Conservation (phyloP, 35 echinoderm and acorn worm genomes). For the Ophioderma brevispina region DNA sequence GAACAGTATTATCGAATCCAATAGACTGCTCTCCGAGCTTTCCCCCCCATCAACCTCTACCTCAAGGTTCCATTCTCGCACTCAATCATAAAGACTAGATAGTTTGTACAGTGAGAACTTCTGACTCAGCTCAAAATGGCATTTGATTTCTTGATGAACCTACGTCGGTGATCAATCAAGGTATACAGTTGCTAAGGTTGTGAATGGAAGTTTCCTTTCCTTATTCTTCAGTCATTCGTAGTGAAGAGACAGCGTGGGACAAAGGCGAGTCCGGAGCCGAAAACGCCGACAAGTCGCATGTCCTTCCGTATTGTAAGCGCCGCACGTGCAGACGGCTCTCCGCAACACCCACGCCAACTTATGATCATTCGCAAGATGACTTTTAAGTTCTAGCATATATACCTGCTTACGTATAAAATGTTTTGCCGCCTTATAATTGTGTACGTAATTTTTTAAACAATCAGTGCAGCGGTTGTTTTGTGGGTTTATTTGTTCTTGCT, state of each 20-base stretch:
- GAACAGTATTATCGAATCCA: conserved; percentile 3
- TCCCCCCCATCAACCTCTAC: neutral
- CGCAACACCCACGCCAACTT: neutral
- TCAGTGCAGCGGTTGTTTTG: no score
- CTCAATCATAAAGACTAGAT: neutral
- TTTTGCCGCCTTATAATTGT: no score
- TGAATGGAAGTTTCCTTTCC: neutral
- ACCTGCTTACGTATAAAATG: no score
- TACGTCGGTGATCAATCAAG: neutral
- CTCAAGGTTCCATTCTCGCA: neutral
- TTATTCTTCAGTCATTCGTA: neutral
- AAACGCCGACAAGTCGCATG: neutral
- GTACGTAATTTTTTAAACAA: no score
- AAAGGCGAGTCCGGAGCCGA: neutral
- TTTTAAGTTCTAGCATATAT: no score
- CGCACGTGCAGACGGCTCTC: neutral
- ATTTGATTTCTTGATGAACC: neutral
- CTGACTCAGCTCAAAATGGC: neutral
- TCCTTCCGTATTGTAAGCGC: neutral
- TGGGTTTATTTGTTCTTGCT: no score
- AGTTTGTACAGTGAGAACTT: neutral
- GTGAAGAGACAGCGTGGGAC: neutral
- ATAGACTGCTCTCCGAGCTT: neutral
- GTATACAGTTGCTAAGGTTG: neutral
- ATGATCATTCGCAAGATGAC: neutral